Evolutionary conservation across 1,140 invertebrate species (phyloP).

Genomic region (Sitodiplosis mosellana): DNA sequence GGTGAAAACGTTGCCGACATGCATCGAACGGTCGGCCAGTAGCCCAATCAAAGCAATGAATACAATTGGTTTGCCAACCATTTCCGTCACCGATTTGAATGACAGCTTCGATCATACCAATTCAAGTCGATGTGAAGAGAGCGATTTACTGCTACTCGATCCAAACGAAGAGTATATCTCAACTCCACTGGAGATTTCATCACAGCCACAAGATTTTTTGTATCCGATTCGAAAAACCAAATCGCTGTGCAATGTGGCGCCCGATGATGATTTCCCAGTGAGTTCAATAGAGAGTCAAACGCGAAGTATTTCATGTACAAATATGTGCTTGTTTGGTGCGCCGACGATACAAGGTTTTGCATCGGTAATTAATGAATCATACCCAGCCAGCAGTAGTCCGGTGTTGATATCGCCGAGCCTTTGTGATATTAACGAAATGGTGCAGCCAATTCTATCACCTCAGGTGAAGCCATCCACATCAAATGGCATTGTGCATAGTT

Average conservation of each 20-base stretch:
- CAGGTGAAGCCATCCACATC: slow-evolving; percentile 4
- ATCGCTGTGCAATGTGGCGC: slow-evolving; percentile 8
- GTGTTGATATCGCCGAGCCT: slow-evolving; percentile 5
- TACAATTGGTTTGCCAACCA: slow-evolving; percentile 15
- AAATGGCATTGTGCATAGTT: not conserved
- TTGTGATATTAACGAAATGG: slow-evolving; percentile 2
- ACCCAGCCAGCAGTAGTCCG: not conserved
- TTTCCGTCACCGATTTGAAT: not conserved
- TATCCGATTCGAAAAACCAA: slow-evolving; percentile 14
- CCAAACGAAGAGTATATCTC: slow-evolving; percentile 21
- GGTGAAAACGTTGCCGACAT: slow-evolving; percentile 1
- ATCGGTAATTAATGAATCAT: not conserved
- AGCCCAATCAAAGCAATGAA: slow-evolving; percentile 17
- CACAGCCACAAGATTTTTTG: slow-evolving; percentile 2
- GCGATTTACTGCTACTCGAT: slow-evolving; percentile 6
- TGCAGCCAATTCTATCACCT: no score
- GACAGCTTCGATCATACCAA: not conserved
- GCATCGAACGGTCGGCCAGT: not conserved
- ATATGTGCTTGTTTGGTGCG: not conserved
- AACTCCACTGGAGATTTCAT: slow-evolving; percentile 18
- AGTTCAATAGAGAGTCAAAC: not conserved
- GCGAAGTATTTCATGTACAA: slow-evolving; percentile 5
- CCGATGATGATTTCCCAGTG: not conserved
- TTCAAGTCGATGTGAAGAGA: not conserved
- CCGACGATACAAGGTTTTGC: not conserved